A percentile compares a stretch with the other conserved stretches of the same genome.
Conservation (phyloP, 2,888 invertebrate genomes). For the Epinotia demarniana region DNA sequence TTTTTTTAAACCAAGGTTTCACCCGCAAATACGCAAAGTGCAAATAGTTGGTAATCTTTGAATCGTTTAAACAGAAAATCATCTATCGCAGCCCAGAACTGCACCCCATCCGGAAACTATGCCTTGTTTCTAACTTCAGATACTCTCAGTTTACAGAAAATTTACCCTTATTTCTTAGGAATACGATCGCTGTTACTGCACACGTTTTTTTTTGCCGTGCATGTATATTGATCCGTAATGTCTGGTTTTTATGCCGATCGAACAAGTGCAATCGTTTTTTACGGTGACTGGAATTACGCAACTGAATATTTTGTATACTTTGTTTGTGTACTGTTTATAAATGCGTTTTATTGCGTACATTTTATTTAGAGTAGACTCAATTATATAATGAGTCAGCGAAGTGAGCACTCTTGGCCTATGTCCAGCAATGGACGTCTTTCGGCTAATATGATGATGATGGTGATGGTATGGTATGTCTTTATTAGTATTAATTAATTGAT, state of each 20-base stretch:
- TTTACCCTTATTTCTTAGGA: neutral
- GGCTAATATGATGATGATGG: too few species aligned
- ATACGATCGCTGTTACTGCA: neutral
- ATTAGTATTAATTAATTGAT: too few species aligned
- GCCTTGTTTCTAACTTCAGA: constrained; percentile 16
- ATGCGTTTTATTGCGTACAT: too few species aligned
- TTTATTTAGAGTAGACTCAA: too few species aligned
- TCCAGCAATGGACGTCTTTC: too few species aligned
- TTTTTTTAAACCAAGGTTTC: too few species aligned
- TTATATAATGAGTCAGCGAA: too few species aligned
- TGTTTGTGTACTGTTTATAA: neutral
- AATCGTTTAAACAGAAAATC: constrained; percentile 63
- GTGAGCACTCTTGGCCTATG: too few species aligned
- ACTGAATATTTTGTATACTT: neutral
- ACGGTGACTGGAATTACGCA: constrained; percentile 25
- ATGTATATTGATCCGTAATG: constrained; percentile 20
- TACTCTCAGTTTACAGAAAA: neutral
- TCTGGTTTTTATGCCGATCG: constrained; percentile 19
- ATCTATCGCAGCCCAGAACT: constrained; percentile 66
- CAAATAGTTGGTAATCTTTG: constrained; percentile 59
- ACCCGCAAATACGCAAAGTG: neutral
- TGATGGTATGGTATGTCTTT: too few species aligned
- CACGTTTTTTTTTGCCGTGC: neutral
- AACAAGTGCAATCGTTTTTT: constrained; percentile 16
- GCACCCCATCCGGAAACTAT: constrained; percentile 64